Conservation (phyloP, 2,797 vertebrate species). For the Pogonophryne albipinna region DNA sequence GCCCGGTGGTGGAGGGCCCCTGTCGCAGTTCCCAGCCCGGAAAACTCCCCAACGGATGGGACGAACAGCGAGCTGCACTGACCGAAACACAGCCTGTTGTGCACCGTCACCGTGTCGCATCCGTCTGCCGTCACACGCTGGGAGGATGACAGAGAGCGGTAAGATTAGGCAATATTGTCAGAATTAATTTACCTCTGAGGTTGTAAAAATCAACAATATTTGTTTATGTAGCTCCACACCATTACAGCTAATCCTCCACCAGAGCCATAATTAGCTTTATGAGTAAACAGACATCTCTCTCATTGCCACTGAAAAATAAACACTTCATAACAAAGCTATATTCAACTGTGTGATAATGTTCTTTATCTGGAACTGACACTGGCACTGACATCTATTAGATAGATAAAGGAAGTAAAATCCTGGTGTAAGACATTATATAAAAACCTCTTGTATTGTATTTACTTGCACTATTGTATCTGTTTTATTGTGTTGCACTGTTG, state of each 20-base stretch:
- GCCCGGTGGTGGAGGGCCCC: slow-evolving; percentile 40
- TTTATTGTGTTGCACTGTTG: no score
- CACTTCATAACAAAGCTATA: neutral
- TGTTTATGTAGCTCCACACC: slow-evolving; percentile 18
- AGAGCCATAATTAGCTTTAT: slow-evolving; percentile 16
- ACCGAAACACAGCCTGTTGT: slow-evolving; percentile 87
- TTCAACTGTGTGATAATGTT: neutral
- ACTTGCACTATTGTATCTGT: no score
- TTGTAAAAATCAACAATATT: slow-evolving; percentile 17
- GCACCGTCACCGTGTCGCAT: slow-evolving; percentile 78
- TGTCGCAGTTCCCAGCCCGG: neutral
- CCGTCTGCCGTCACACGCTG: slow-evolving; percentile 82
- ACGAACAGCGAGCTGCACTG: slow-evolving; percentile 87
- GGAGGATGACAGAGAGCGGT: slow-evolving; percentile 27
- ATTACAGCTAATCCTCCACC: slow-evolving; percentile 32
- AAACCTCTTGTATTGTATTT: neutral
- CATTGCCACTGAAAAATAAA: slow-evolving; percentile 23
- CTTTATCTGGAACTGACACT: neutral
- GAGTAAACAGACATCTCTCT: slow-evolving; percentile 31
- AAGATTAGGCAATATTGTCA: slow-evolving; percentile 32
- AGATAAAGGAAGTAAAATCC: neutral
- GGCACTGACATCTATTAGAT: neutral
- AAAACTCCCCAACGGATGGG: slow-evolving; percentile 73
- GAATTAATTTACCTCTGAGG: slow-evolving; percentile 30
- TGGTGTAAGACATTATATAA: neutral